Evolutionary conservation across 2,888 invertebrate species (phyloP), one percentile per base, ranked within the genome.

Genomic region (Neocrepidodera transversa): DNA sequence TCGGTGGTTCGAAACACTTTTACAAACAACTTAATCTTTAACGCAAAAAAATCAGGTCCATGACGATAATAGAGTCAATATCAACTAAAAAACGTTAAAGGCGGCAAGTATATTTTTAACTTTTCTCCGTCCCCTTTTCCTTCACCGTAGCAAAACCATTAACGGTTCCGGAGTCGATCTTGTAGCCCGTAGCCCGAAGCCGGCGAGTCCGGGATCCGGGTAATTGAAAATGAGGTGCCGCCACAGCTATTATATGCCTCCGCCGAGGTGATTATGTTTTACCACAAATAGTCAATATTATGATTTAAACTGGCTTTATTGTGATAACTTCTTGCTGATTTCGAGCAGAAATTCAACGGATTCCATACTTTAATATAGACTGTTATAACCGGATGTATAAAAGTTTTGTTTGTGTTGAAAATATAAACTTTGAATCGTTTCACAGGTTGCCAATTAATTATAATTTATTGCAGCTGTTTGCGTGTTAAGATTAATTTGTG

Each of bases 161-260:
- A 60, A 56, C 59, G 63, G 26, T 63, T 54, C 47, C 53, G 59
- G 57, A 57, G 59, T 57, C 53, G 50, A 63, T 60, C 50, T 63
- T 48, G 45, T 28, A 62, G 63, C 45, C 45, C 26, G 11, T 45
- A 52, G 57, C 54, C 63, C 54, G 45, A 18, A 62, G 63, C 57
- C 18, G 54, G 14, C 35, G 38, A 56, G 51, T 62, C 59, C 62
- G 62, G 62, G 68, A 54, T 60, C 52, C 56, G 60, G 56, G 60
- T 70, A 71, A 71, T 71, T 70, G 71, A 71, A 71, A 71, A 62
- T 66, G 68, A 67, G 68, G 63, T 66, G 68, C 65, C 64, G 64
- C 65, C 60, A 58, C 59, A 55, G 65, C 67, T 65, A 66, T 68
- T 67, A 67, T 65, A 59, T 57, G 53, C 61, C 45, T 53, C 63